Percentiles rank a stretch among this genome's conserved stretches.
These are phyloP conservation scores for Tetragnatha versicolor DNA, from an alignment of 1,140 invertebrate genomes.

Conservation along the genomic window DNA sequence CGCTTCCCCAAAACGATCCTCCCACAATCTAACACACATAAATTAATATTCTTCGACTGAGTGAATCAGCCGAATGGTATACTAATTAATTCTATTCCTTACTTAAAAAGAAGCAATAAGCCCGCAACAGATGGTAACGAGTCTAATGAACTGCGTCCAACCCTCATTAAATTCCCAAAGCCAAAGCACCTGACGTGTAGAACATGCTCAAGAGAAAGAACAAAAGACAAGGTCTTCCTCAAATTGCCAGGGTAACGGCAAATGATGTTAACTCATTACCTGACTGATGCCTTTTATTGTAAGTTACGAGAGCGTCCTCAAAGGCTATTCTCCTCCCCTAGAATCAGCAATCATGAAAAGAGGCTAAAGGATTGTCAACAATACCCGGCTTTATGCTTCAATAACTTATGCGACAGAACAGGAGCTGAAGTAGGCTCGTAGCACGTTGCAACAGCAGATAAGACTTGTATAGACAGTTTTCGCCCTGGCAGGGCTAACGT, in stretches of 20 bases:
- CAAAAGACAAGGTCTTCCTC: not conserved
- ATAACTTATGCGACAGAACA: slow-evolving; percentile 7
- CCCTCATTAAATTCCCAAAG: too few species aligned
- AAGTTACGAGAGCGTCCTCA: not conserved
- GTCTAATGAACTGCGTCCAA: too few species aligned
- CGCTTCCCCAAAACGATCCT: too few species aligned
- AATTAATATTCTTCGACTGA: too few species aligned
- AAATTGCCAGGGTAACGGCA: not conserved
- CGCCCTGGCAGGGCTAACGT: not conserved
- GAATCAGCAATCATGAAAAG: slow-evolving; percentile 5
- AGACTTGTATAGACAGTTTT: not conserved
- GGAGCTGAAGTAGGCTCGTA: slow-evolving; percentile 3
- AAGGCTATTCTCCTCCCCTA: not conserved
- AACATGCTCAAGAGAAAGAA: too few species aligned
- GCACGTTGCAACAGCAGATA: slow-evolving; percentile 4
- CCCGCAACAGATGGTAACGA: too few species aligned
- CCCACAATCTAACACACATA: too few species aligned
- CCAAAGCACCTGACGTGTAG: too few species aligned
- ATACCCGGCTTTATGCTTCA: slow-evolving; percentile 9
- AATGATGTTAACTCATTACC: too few species aligned
- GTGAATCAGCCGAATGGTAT: too few species aligned
- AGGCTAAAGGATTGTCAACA: slow-evolving; percentile 2
- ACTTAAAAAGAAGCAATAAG: too few species aligned
- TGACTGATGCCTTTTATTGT: not conserved
- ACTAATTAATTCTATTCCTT: too few species aligned